Conservation (phyloP, 2,888 invertebrate species). For the Andrena flavipes region DNA sequence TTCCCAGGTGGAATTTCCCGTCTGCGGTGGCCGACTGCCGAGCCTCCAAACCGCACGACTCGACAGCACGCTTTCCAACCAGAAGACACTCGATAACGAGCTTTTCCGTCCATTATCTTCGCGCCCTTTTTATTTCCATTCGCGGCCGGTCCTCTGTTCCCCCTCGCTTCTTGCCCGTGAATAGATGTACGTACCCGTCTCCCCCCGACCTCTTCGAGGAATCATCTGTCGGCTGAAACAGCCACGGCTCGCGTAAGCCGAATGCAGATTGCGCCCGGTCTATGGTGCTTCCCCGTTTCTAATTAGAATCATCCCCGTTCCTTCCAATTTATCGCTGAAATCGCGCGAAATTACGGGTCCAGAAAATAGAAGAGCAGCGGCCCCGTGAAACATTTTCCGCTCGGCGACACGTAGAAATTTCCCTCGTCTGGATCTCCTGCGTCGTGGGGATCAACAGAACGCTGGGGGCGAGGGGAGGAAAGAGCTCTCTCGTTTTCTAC, state of each 20-base stretch:
- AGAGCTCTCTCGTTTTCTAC: neutral
- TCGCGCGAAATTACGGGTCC: neutral
- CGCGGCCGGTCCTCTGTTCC: slow-evolving; percentile 23
- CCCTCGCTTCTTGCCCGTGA: neutral
- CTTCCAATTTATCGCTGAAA: neutral
- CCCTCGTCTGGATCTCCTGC: neutral
- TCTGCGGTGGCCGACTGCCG: slow-evolving; percentile 33
- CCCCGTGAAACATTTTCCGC: slow-evolving; percentile 1
- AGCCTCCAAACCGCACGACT: slow-evolving; percentile 42
- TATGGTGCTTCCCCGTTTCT: neutral
- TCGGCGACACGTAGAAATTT: slow-evolving; percentile 8
- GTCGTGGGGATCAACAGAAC: neutral
- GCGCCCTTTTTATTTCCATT: slow-evolving; percentile 22
- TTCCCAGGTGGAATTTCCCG: slow-evolving; percentile 69
- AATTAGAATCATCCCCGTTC: neutral
- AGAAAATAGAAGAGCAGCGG: neutral
- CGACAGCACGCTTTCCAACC: slow-evolving; percentile 32
- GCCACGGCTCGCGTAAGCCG: neutral
- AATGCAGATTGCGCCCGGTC: neutral
- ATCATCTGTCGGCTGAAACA: slow-evolving; percentile 1
- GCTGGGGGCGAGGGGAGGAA: too few species aligned
- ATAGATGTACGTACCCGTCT: neutral
- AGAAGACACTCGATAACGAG: slow-evolving; percentile 69
- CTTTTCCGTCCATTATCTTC: slow-evolving; percentile 61
- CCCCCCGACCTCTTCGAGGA: neutral